These are phyloP conservation scores for Hyperoodon ampullatus DNA, from an alignment of 2,113 vertebrate species.

Conservation along the genomic window DNA sequence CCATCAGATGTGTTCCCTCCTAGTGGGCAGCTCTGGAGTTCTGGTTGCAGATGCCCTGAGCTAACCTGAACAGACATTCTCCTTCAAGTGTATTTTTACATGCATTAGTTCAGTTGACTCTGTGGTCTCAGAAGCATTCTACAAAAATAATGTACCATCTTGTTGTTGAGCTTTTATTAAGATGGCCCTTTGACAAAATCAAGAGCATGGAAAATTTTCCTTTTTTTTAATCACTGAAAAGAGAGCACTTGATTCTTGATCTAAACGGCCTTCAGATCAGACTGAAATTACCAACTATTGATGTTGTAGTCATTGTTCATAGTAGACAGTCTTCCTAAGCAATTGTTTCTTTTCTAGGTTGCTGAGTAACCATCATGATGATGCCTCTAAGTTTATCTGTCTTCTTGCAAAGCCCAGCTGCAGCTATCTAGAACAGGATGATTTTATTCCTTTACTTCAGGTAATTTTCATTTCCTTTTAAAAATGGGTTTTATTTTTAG, in stretches of 20 bases:
- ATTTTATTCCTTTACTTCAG: slow-evolving; percentile 98
- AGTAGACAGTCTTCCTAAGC: slow-evolving; percentile 37
- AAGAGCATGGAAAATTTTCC: not conserved
- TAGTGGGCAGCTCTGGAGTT: slow-evolving; percentile 3
- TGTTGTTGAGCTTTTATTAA: slow-evolving; percentile 32
- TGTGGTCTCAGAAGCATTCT: slow-evolving; percentile 44
- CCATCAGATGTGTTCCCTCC: not conserved
- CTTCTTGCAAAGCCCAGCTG: slow-evolving; percentile 94
- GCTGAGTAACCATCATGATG: slow-evolving; percentile 94
- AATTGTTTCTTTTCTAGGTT: slow-evolving; percentile 85
- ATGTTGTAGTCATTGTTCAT: not conserved
- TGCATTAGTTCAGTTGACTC: not conserved
- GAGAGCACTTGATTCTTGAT: not conserved
- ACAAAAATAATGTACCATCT: slow-evolving; percentile 15
- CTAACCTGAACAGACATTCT: not conserved
- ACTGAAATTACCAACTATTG: not conserved
- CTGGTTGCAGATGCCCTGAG: not conserved
- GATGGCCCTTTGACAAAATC: slow-evolving; percentile 22
- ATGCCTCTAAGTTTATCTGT: slow-evolving; percentile 93
- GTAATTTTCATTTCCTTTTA: slow-evolving; percentile 81
- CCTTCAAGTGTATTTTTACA: not conserved
- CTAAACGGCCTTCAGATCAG: not conserved
- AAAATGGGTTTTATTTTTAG: slow-evolving; percentile 36
- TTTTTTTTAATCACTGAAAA: slow-evolving; percentile 11
- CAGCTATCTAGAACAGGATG: slow-evolving; percentile 94